phyloP scores from a whole-genome alignment of 2,797 vertebrate species.

The Lepilemur septentrionalis region DNA sequence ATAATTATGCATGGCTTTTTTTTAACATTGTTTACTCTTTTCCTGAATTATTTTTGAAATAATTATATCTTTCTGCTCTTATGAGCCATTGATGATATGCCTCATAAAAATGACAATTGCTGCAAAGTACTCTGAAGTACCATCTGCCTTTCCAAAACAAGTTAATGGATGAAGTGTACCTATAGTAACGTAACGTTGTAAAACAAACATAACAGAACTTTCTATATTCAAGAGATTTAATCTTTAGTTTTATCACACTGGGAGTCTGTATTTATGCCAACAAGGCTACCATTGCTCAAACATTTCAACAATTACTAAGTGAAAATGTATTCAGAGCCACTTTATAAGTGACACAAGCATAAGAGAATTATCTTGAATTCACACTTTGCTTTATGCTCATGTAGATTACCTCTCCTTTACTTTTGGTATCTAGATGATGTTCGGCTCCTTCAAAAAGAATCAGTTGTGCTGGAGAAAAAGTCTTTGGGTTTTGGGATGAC shows the following conservation, averaged over 20 bases:
- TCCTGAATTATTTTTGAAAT: not conserved
- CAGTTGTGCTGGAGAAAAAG: not conserved
- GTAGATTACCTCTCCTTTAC: not conserved
- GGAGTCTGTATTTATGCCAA: not conserved
- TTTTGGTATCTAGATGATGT: not conserved
- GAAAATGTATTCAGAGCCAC: not conserved
- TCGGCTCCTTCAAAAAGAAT: not conserved
- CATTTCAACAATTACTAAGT: not conserved
- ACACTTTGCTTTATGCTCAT: not conserved
- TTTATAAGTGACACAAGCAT: not conserved
- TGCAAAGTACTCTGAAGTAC: not conserved
- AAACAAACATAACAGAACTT: not conserved
- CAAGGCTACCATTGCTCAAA: not conserved
- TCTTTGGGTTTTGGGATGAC: not conserved
- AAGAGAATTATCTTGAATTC: not conserved
- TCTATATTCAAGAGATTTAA: not conserved
- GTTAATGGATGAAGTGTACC: not conserved
- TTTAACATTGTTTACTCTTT: not conserved
- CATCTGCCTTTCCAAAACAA: not conserved
- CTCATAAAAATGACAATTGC: not conserved
- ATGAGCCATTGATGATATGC: not conserved
- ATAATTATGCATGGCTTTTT: not conserved
- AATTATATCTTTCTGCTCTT: constrained; percentile 16
- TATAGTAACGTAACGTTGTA: not conserved
- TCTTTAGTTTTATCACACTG: not conserved